These are phyloP conservation scores for Vollenhovia emeryi DNA, from an alignment of 1,140 invertebrate genomes.

Conservation along the genomic window DNA sequence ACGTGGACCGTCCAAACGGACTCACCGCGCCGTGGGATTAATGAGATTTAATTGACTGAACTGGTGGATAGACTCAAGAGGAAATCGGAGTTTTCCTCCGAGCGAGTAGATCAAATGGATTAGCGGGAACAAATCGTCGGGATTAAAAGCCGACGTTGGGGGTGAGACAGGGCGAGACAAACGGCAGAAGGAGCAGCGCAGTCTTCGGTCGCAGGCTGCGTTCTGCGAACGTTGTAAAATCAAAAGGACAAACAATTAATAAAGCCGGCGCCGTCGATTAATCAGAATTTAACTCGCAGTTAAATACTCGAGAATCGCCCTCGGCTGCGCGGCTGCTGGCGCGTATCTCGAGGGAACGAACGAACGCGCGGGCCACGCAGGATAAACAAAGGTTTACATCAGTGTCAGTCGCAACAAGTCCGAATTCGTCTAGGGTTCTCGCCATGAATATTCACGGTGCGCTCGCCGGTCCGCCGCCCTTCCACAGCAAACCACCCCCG, in stretches of 20 bases:
- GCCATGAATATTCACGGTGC: slow-evolving; percentile 84
- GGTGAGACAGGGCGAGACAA: slow-evolving; percentile 33
- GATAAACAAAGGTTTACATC: slow-evolving; percentile 85
- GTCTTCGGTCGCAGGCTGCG: slow-evolving; percentile 48
- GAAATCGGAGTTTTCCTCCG: slow-evolving; percentile 56
- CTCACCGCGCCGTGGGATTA: background rate
- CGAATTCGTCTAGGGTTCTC: slow-evolving; percentile 81
- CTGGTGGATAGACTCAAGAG: slow-evolving; percentile 56
- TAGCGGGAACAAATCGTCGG: slow-evolving; percentile 84
- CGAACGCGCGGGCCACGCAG: slow-evolving; percentile 63
- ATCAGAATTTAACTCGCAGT: slow-evolving; percentile 83
- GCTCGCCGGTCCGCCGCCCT: slow-evolving; percentile 64
- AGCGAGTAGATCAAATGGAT: slow-evolving; percentile 74
- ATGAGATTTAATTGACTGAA: slow-evolving; percentile 65
- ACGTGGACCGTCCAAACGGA: background rate
- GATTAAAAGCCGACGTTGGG: slow-evolving; percentile 77
- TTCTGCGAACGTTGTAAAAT: slow-evolving; percentile 78
- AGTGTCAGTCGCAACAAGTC: slow-evolving; percentile 86
- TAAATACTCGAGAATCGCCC: slow-evolving; percentile 73
- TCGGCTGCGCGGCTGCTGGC: slow-evolving; percentile 20
- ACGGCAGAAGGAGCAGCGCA: slow-evolving; percentile 39
- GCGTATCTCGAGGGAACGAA: slow-evolving; percentile 42
- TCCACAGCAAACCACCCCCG: slow-evolving; percentile 64
- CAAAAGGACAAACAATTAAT: slow-evolving; percentile 85
- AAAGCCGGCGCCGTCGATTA: slow-evolving; percentile 78